Conservation (phyloP, 2,797 vertebrate species). For the Emydoidea blandingii region DNA sequence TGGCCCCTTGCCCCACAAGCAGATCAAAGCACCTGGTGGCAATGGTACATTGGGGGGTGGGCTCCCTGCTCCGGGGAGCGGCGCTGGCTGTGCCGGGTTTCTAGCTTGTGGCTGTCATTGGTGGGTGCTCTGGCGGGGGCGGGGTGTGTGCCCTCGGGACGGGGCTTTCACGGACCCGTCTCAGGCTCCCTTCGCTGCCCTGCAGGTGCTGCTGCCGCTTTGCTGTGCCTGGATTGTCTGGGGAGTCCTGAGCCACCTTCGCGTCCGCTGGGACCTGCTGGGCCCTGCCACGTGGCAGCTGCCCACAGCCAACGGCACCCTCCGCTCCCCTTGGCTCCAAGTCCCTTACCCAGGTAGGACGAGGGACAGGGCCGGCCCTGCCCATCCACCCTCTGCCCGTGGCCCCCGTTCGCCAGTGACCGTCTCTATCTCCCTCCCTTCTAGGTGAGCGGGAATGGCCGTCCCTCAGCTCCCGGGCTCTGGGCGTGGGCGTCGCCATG, state of each 20-base stretch:
- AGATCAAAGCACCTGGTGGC: neutral
- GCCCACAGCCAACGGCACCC: conserved; percentile 61
- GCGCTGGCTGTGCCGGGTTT: too few species aligned
- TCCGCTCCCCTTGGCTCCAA: conserved; percentile 79
- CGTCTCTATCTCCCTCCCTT: neutral
- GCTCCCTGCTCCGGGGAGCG: neutral
- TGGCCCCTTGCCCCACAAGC: neutral
- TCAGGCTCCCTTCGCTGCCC: neutral
- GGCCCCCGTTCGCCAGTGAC: neutral
- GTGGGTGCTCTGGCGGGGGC: neutral
- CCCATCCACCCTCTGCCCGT: fast-evolving
- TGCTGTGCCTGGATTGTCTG: conserved; percentile 80
- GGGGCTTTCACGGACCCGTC: neutral
- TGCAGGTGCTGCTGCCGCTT: conserved; percentile 84
- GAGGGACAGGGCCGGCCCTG: neutral
- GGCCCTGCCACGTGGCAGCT: conserved; percentile 25
- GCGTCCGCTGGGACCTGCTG: conserved; percentile 44
- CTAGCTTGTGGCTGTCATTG: neutral
- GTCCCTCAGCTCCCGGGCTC: conserved; percentile 75
- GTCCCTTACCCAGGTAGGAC: conserved; percentile 84
- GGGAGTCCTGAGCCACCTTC: conserved; percentile 71
- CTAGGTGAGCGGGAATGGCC: conserved; percentile 84
- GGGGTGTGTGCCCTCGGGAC: neutral
- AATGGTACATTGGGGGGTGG: neutral
- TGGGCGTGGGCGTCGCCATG: conserved; percentile 83